phyloP scores from a whole-genome alignment of 2,797 vertebrate genomes.

The Xiphorhynchus erythropygius region DNA sequence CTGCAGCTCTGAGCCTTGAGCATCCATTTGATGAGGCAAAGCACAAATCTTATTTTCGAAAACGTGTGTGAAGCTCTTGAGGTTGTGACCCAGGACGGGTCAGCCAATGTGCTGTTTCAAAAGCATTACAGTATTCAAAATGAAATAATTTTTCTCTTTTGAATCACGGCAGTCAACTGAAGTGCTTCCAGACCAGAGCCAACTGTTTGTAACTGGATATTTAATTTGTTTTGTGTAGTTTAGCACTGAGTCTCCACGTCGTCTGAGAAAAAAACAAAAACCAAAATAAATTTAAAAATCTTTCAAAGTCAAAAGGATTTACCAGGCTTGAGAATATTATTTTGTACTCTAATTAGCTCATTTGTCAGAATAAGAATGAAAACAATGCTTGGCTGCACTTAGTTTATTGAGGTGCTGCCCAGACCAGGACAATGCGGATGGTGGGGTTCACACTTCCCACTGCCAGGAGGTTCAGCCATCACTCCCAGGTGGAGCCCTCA shows the following conservation, averaged over 20 bases:
- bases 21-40: conserved; percentile 3
- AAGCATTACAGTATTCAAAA: neutral
- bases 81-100: neutral
- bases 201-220: conserved; percentile 29
- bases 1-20: neutral
- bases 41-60: conserved; percentile 27
- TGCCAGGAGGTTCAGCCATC: neutral
- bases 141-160: conserved; percentile 18
- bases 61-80: conserved; percentile 1
- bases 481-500: neutral
- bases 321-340: neutral
- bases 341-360: conserved; percentile 21
- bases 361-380: neutral
- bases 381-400: neutral
- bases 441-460: neutral
- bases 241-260: neutral
- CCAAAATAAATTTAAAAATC: neutral
- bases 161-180: neutral
- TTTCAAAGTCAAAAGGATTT: conserved; percentile 11
- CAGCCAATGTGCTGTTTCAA: conserved; percentile 24
- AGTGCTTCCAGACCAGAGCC: neutral
- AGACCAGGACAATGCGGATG: neutral
- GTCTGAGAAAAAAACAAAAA: neutral
- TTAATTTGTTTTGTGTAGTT: conserved; percentile 6
- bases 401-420: neutral